These are phyloP conservation scores for Carcinoscorpius rotundicauda DNA, from an alignment of 1,140 invertebrate genomes.

Conservation along the genomic window DNA sequence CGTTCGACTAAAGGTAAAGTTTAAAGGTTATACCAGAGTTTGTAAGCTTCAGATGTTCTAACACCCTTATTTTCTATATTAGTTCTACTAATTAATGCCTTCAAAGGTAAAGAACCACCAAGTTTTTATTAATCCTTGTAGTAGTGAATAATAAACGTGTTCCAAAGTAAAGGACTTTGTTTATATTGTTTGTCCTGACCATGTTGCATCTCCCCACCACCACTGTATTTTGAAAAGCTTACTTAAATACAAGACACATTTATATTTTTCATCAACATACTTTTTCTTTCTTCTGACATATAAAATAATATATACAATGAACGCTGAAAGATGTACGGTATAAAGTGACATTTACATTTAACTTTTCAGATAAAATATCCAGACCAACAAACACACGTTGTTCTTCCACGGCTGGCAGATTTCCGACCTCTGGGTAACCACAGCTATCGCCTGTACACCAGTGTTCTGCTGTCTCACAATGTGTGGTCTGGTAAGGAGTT, in stretches of 20 bases:
- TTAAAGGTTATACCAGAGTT: neutral
- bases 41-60: neutral
- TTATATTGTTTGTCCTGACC: too few species aligned
- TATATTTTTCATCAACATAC: too few species aligned
- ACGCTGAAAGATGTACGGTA: too few species aligned
- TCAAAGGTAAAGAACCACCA: neutral
- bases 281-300: too few species aligned
- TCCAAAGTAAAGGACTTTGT: too few species aligned
- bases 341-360: too few species aligned
- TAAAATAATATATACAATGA: too few species aligned
- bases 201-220: too few species aligned
- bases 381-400: constrained; percentile 71
- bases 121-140: too few species aligned
- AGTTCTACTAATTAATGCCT: neutral
- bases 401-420: constrained; percentile 53
- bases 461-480: constrained; percentile 74
- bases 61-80: neutral
- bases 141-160: too few species aligned
- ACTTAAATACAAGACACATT: too few species aligned
- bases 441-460: constrained; percentile 66
- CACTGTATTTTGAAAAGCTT: too few species aligned
- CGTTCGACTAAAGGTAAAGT: constrained; percentile 58
- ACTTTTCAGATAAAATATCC: constrained; percentile 55
- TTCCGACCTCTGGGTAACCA: constrained; percentile 28
- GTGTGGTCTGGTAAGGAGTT: constrained; percentile 36